Conservation (phyloP, 2,113 vertebrate species). For the Melanotaenia duboulayi region DNA sequence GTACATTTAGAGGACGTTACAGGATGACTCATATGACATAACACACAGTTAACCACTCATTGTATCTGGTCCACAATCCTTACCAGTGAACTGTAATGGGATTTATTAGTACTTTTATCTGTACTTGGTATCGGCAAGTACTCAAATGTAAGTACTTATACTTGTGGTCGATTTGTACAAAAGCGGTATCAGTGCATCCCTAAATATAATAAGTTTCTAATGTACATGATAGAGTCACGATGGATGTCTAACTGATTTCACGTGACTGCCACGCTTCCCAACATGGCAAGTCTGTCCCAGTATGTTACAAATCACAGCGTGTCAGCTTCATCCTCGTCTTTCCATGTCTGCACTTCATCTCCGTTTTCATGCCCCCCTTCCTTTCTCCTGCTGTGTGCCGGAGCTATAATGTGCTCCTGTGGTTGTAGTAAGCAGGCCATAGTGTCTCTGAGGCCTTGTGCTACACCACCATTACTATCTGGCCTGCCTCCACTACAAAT, state of each 20-base stretch:
- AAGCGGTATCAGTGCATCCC: no score
- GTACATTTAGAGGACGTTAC: no score
- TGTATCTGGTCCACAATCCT: no score
- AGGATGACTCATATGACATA: no score
- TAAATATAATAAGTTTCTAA: conserved; percentile 2
- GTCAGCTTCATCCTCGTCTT: conserved; percentile 70
- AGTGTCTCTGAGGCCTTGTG: conserved; percentile 83
- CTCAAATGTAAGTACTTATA: no score
- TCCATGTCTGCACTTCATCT: conserved; percentile 32
- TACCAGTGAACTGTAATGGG: no score
- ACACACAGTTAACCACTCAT: no score
- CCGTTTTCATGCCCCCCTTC: conserved; percentile 14
- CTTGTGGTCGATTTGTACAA: no score
- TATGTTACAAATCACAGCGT: conserved; percentile 36
- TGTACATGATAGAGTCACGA: background rate
- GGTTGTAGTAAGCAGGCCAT: conserved; percentile 74
- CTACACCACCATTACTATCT: conserved; percentile 90
- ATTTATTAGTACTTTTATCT: no score
- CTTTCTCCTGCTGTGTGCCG: conserved; percentile 15
- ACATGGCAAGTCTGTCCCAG: background rate
- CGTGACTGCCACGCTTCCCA: background rate
- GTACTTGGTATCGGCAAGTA: no score
- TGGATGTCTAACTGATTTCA: background rate
- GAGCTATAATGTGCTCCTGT: conserved; percentile 60
- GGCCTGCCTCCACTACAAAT: conserved; percentile 97